Evolutionary conservation across 2,113 vertebrate genomes (phyloP), one percentile per base, ranked within the genome.

Genomic region (Anser cygnoides): DNA sequence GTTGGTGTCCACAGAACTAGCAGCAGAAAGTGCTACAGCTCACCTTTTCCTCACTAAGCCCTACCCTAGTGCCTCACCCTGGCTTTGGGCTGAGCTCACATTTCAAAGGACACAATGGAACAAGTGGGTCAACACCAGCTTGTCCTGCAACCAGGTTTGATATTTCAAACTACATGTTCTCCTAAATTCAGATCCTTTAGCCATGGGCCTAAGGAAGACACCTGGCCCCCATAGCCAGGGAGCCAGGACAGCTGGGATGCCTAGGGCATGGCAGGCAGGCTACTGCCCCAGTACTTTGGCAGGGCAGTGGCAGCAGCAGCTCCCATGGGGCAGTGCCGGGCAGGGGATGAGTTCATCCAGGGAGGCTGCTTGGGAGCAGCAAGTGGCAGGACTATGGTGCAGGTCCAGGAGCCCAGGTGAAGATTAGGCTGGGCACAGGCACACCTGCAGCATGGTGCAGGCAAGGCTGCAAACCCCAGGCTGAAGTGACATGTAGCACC

Each of bases 381-480:
- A 17, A 61, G 67, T 49, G 26, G 9, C 39, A 58, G 68, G 49
- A 17, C 0, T 5, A 13, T 49, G 44, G n/a, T 4, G 0, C 7
- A 25, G 31, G 41, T 62, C 25, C 29, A 20, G 58, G 57, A 72
- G 58, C 10, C 43, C 58, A 65, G 31, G 37, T 43, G 63, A 63
- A 41, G 66, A 25, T 61, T 7, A 89, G 39, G 22, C 67, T 80
- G 61, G 41, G 39, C 19, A 21, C 35, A 62, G 31, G 41, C 44
- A 46, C 11, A 22, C 4, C 33, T 41, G 13, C 52, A 41, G 25
- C 39, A 26, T 1, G 10, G 41, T 2, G 0, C 0, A 0, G 26
- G 49, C 41, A 63, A 57, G 22, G 62, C 41, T 37, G 55, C 55
- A 62, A n/a, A 22, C 41, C 26, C 13, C 50, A 76, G 37, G 37